Percentiles rank a stretch among this genome's conserved stretches.
phyloP scores from a whole-genome alignment of 2,113 vertebrate genomes.

The Clupea harengus region DNA sequence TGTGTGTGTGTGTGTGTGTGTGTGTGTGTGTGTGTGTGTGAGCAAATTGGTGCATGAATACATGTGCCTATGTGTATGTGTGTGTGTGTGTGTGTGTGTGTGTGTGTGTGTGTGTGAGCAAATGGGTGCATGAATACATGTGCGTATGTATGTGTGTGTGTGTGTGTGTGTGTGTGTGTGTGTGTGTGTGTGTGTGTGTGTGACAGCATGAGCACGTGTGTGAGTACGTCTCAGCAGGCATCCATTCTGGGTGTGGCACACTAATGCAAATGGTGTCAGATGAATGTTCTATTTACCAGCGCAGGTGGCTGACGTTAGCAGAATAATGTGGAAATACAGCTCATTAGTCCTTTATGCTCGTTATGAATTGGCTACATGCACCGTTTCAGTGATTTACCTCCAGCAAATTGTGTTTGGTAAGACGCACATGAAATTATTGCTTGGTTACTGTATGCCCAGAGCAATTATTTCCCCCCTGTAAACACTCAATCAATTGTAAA shows the following conservation, averaged over 20 bases:
- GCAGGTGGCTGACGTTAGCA: conserved; percentile 46
- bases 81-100: no score
- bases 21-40: not conserved
- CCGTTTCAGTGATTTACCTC: conserved; percentile 21
- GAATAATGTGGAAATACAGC: conserved; percentile 29
- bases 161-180: not conserved
- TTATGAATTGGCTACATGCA: conserved; percentile 37
- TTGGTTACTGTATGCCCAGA: not conserved
- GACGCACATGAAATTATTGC: not conserved
- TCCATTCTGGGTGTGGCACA: conserved; percentile 43
- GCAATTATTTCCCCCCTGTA: not conserved
- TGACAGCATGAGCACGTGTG: not conserved
- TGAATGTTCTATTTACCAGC: conserved; percentile 52
- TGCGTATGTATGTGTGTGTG: not conserved
- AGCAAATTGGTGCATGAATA: not conserved
- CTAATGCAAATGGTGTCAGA: conserved; percentile 46
- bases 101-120: not conserved
- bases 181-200: not conserved
- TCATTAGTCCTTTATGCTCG: conserved; percentile 39
- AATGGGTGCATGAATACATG: not conserved
- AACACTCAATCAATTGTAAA: not conserved
- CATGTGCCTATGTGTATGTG: not conserved
- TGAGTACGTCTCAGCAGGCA: conserved; percentile 36
- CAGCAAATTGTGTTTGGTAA: not conserved
- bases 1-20: no score